Conservation (phyloP, 2,797 vertebrate genomes). For the Rhynchotus rufescens region DNA sequence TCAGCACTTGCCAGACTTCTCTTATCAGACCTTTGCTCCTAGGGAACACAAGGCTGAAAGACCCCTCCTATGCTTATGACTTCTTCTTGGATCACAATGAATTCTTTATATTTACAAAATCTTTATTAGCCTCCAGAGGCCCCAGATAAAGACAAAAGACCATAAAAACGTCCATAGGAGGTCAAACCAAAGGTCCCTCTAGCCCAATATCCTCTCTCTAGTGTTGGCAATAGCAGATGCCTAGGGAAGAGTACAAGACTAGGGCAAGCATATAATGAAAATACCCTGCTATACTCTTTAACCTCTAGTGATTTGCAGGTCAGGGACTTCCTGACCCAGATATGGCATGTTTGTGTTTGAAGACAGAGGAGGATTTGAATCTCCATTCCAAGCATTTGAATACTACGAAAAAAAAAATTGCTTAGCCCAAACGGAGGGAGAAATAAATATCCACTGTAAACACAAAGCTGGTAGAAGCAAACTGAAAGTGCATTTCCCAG, state of each 20-base stretch:
- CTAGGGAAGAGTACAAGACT: conserved; percentile 13
- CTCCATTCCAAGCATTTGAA: conserved; percentile 23
- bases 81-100: conserved; percentile 33
- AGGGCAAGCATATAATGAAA: conserved; percentile 35
- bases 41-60: neutral
- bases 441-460: conserved; percentile 22
- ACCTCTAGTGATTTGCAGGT: conserved; percentile 46
- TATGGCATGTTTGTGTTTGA: conserved; percentile 50
- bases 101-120: conserved; percentile 36
- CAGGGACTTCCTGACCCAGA: conserved; percentile 55
- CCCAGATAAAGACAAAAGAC: conserved; percentile 59
- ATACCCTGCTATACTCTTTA: neutral
- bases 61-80: conserved; percentile 1
- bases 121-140: conserved; percentile 47
- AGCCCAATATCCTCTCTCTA: neutral
- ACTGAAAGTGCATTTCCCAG: conserved; percentile 12
- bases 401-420: neutral
- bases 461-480: conserved; percentile 7
- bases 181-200: conserved; percentile 46
- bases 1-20: conserved; percentile 32
- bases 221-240: conserved; percentile 23
- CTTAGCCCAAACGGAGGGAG: conserved; percentile 10
- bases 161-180: conserved; percentile 20
- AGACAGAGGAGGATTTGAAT: conserved; percentile 17
- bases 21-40: conserved; percentile 51